Evolutionary conservation across 2,888 invertebrate genomes (phyloP).

Genomic region (Xestia sexstrigata): DNA sequence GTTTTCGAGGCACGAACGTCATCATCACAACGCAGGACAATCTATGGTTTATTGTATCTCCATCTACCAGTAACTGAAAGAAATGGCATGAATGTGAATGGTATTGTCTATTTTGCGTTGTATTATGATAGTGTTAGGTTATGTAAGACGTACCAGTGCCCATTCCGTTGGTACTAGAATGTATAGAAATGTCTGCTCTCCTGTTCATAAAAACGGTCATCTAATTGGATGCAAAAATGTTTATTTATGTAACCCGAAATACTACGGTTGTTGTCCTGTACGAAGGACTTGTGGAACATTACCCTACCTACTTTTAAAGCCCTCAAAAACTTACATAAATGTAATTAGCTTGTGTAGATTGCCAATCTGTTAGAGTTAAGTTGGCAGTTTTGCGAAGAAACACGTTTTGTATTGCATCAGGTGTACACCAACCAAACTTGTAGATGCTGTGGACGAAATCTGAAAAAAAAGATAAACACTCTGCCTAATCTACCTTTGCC

Average conservation of each 20-base stretch:
- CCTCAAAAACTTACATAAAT: conserved; percentile 75
- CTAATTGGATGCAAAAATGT: neutral
- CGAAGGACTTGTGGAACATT: neutral
- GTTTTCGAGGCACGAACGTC: conserved; percentile 71
- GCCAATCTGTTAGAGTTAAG: conserved; percentile 67
- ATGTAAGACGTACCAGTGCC: neutral
- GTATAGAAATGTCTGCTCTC: neutral
- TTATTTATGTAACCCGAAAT: neutral
- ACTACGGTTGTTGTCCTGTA: neutral
- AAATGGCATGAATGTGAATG: conserved; percentile 1
- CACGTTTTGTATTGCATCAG: conserved; percentile 59
- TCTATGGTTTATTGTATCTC: conserved; percentile 66
- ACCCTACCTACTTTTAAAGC: neutral
- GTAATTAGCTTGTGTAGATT: conserved; percentile 67
- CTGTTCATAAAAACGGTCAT: neutral
- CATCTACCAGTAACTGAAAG: conserved; percentile 75
- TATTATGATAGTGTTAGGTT: neutral
- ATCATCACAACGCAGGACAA: conserved; percentile 79
- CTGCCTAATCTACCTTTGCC: neutral
- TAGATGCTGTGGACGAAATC: conserved; percentile 73
- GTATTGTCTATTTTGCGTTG: neutral
- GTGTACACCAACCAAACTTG: conserved; percentile 80
- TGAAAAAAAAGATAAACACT: conserved; percentile 40
- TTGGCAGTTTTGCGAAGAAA: conserved; percentile 71
- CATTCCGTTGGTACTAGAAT: neutral